phyloP scores from a whole-genome alignment of 2,888 invertebrate genomes.

The Drosophila incognita region DNA sequence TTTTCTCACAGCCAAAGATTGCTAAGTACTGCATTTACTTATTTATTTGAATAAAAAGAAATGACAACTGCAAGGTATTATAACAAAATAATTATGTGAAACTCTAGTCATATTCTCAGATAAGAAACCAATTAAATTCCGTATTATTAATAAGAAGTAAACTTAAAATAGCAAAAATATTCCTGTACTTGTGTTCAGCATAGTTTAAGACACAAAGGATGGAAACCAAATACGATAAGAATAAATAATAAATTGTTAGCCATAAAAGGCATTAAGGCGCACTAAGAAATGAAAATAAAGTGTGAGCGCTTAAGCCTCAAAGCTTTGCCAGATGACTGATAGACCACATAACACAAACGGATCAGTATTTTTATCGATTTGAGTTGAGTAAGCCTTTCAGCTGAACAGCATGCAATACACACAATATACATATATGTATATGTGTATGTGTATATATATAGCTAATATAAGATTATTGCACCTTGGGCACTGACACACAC shows the following conservation, averaged over 20 bases:
- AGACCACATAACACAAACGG: conserved; percentile 27
- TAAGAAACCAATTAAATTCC: background rate
- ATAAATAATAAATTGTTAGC: conserved; percentile 2
- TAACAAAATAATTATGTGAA: background rate
- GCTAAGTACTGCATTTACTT: too few relatives aligned
- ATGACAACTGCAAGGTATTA: too few relatives aligned
- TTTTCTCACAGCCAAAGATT: too few relatives aligned
- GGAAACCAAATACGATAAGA: background rate
- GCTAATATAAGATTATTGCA: conserved; percentile 56
- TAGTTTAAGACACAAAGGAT: background rate
- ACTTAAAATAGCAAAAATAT: background rate
- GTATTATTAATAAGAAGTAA: background rate
- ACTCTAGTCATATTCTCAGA: background rate
- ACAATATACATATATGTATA: conserved; percentile 1
- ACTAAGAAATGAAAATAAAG: conserved; percentile 23
- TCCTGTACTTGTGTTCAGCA: background rate
- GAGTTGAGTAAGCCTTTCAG: conserved; percentile 33
- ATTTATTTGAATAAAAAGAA: too few relatives aligned
- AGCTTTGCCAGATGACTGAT: conserved; percentile 40
- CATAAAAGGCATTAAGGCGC: conserved; percentile 6
- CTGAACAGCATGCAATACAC: conserved; percentile 19
- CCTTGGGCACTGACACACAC: conserved; percentile 24
- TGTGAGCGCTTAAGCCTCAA: conserved; percentile 20
- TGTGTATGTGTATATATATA: background rate
- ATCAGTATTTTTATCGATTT: conserved; percentile 42